Base-by-base conservation (phyloP, 2,113 vertebrate genomes). In the Terrapene triunguis region DNA sequence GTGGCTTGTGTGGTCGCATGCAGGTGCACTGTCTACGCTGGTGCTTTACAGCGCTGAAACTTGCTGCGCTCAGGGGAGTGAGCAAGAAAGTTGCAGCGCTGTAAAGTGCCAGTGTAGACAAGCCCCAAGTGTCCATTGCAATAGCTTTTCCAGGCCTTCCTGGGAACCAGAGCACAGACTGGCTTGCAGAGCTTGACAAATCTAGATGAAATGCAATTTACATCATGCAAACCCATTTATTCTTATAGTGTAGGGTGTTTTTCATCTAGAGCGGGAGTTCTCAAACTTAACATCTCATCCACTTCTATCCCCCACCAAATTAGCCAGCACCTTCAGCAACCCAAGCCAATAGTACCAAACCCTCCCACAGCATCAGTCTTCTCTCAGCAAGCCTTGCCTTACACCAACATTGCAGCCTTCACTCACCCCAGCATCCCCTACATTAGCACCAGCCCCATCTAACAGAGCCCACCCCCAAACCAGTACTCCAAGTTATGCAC, bases 291-390 rank as follows among this genome's bases (percentile, higher is more conserved):
- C 53, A 54, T 54, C 53, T 54, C 13, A 55, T 25, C 9, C 42
- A 50, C 32, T 80, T 9, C 42, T 79, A 21, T 32, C 51, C 25
- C 22, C 29, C 13, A 82, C 19, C 16, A 57, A 25, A 81, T 38
- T 42, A 74, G 47, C 38, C 44, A 59, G 47, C 59, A 47, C 25
- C 53, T 54, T 90, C 42, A n/a, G 54, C 69, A 89, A 8, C 10
- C 17, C 51, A 50, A 13, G 10, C 7, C 54, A 74, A 65, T 0
- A 2, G 27, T 55, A 84, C 0, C 53, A 54, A 54, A 54, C 14
- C 53, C 19, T 54, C 53, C 53, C 53, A 1, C 10, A 7, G 59
- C 6, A 51, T 32, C 8, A 35, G 7, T 1, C 1, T n/a, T 35
- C 85, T 89, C 51, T 53, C 51, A 82, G 65, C 35, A 92, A 85